Percentiles rank a stretch among this genome's conserved stretches.
Evolutionary conservation across 2,113 vertebrate species (phyloP).

Genomic region (Amblyornis subalaris): DNA sequence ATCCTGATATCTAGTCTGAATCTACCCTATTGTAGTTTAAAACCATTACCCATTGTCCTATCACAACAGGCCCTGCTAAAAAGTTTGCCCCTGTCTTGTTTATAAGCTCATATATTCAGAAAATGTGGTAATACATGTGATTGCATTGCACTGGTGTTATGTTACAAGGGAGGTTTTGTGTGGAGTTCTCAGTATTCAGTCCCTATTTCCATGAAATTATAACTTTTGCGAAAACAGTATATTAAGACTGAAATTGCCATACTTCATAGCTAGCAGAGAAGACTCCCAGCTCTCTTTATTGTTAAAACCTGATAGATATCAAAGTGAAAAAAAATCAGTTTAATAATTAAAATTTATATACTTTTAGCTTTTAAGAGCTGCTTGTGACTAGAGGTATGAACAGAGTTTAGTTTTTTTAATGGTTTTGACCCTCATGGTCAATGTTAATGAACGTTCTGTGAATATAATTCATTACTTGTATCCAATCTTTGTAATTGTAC

Average conservation of each 20-base stretch:
- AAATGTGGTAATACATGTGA: neutral
- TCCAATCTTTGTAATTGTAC: neutral
- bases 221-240: neutral
- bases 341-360: neutral
- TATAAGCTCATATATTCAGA: neutral
- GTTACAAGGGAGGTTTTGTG: neutral
- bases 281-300: neutral
- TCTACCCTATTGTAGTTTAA: neutral
- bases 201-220: neutral
- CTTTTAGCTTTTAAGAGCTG: neutral
- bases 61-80: neutral
- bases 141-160: neutral
- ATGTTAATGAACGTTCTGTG: neutral
- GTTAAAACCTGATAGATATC: neutral
- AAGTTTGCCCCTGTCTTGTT: neutral
- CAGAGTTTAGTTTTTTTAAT: neutral
- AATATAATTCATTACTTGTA: neutral
- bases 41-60: neutral
- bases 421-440: neutral
- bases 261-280: neutral
- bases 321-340: neutral
- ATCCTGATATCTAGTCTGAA: neutral
- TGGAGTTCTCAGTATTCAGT: neutral
- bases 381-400: neutral
- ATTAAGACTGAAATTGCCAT: neutral